Percentiles rank a stretch among this genome's conserved stretches.
Evolutionary conservation across 1,140 invertebrate species (phyloP).

Genomic region (Palaemon carinicauda): DNA sequence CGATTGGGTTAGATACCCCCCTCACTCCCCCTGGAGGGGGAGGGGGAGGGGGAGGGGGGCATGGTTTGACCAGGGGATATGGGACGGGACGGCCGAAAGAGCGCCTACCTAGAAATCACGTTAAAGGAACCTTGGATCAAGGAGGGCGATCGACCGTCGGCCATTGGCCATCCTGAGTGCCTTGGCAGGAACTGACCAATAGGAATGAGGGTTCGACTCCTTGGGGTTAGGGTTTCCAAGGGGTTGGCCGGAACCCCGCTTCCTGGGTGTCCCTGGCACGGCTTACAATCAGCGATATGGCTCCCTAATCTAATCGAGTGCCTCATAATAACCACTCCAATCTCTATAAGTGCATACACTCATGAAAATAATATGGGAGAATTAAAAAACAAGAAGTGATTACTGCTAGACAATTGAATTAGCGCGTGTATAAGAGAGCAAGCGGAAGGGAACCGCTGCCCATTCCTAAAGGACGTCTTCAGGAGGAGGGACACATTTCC

Average conservation of each 20-base stretch:
- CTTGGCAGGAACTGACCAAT: constrained; percentile 35
- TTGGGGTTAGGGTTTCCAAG: background rate
- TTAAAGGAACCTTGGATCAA: constrained; percentile 35
- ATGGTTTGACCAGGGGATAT: too few species aligned
- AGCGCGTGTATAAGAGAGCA: constrained; percentile 47
- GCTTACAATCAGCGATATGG: constrained; percentile 59
- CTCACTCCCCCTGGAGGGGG: too few species aligned
- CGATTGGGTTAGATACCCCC: background rate
- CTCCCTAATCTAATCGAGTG: constrained; percentile 54
- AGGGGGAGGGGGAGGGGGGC: background rate
- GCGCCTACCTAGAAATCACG: constrained; percentile 35
- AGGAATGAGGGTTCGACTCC: constrained; percentile 29
- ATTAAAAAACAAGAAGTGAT: constrained; percentile 58
- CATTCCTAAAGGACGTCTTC: constrained; percentile 38
- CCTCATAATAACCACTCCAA: constrained; percentile 60
- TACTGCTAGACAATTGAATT: constrained; percentile 49
- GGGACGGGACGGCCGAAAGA: background rate
- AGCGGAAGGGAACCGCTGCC: background rate
- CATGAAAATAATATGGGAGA: constrained; percentile 50
- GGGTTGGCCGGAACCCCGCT: constrained; percentile 2
- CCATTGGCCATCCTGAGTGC: constrained; percentile 29
- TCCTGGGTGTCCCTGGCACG: background rate
- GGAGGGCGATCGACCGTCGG: constrained; percentile 13
- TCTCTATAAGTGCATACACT: constrained; percentile 61
- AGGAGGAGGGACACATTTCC: background rate